Conservation (phyloP, 2,888 invertebrate species). For the Carpatolechia fugitivella region DNA sequence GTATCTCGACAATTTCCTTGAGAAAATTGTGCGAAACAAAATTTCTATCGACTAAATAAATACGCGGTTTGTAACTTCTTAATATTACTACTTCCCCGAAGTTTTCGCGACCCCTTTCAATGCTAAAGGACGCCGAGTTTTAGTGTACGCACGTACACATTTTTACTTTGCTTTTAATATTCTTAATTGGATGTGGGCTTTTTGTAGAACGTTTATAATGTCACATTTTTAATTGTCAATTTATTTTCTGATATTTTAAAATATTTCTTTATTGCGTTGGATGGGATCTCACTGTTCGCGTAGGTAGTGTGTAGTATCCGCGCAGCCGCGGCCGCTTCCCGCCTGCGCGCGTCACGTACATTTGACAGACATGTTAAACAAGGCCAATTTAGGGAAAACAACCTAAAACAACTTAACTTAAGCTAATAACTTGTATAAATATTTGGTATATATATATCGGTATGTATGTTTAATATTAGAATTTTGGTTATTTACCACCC, state of each 20-base stretch:
- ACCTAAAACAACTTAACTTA: slow-evolving; percentile 78
- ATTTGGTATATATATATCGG: slow-evolving; percentile 78
- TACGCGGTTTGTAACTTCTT: slow-evolving; percentile 28
- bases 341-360: slow-evolving; percentile 44
- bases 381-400: slow-evolving; percentile 74
- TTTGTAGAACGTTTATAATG: slow-evolving; percentile 52
- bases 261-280: slow-evolving; percentile 60
- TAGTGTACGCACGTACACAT: slow-evolving; percentile 19
- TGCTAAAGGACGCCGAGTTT: slow-evolving; percentile 15
- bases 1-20: background rate
- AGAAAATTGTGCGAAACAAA: background rate
- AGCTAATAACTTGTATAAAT: slow-evolving; percentile 79
- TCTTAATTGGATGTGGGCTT: slow-evolving; percentile 72
- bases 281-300: slow-evolving; percentile 22
- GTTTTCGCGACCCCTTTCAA: slow-evolving; percentile 33
- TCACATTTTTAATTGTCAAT: slow-evolving; percentile 42
- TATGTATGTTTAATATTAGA: slow-evolving; percentile 80
- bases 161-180: slow-evolving; percentile 59
- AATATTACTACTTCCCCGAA: slow-evolving; percentile 31
- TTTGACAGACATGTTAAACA: slow-evolving; percentile 73
- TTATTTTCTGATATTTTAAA: slow-evolving; percentile 47
- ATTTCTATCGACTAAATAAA: slow-evolving; percentile 6
- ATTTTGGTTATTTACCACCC: slow-evolving; percentile 78
- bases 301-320: slow-evolving; percentile 9
- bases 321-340: slow-evolving; percentile 26